Percentiles rank a stretch among this genome's conserved stretches.
Conservation (phyloP, 1,140 invertebrate genomes). For the Drosophila rhopaloa region DNA sequence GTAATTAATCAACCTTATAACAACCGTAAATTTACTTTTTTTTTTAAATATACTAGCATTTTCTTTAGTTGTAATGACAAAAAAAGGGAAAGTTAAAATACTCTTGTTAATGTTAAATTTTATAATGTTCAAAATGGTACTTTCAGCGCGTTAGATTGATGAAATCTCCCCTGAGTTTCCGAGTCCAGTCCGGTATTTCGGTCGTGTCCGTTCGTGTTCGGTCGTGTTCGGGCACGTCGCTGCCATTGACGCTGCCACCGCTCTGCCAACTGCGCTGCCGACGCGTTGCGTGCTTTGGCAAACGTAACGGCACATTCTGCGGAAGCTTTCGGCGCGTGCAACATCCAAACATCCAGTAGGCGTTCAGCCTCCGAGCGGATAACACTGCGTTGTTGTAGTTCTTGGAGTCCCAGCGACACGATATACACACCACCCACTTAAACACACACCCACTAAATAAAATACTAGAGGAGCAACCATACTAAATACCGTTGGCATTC, state of each 20-base stretch:
- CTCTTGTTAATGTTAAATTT: neutral
- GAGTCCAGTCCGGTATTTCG: conserved; percentile 7
- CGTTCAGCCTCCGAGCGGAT: conserved; percentile 84
- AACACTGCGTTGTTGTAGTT: conserved; percentile 83
- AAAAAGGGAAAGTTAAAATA: no score
- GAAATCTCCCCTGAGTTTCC: conserved; percentile 5
- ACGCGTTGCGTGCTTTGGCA: conserved; percentile 60
- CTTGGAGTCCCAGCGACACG: conserved; percentile 60
- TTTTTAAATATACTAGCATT: no score
- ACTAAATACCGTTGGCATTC: conserved; percentile 37
- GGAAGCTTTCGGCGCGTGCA: conserved; percentile 73
- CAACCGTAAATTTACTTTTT: no score
- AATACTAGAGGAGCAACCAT: conserved; percentile 16
- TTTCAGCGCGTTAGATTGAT: neutral
- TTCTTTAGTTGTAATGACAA: no score
- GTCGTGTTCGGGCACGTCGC: conserved; percentile 10
- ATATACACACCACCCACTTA: conserved; percentile 18
- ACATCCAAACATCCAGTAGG: conserved; percentile 83
- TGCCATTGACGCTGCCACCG: conserved; percentile 16
- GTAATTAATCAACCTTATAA: no score
- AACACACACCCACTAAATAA: conserved; percentile 5
- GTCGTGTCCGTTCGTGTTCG: conserved; percentile 15
- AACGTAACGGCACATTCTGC: conserved; percentile 52
- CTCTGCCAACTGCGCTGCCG: conserved; percentile 20
- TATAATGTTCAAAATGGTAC: neutral